phyloP scores from a whole-genome alignment of 2,797 vertebrate species.

The Serranus cabrilla region DNA sequence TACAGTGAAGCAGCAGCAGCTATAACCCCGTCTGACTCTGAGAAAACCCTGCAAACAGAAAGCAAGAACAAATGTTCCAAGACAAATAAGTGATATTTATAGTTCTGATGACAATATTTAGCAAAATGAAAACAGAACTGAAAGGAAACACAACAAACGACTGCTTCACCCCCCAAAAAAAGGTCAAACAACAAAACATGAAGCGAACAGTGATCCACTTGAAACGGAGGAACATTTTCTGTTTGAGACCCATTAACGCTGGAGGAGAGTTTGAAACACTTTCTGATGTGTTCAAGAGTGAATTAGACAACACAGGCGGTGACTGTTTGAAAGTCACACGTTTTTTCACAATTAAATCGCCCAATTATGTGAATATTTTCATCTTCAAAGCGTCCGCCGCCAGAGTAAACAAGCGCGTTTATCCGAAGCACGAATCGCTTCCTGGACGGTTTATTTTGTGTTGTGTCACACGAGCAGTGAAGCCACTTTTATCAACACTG shows the following conservation, averaged over 20 bases:
- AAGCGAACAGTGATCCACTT: neutral
- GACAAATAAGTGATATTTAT: slow-evolving; percentile 6
- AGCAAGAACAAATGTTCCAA: slow-evolving; percentile 27
- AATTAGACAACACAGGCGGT: slow-evolving; percentile 14
- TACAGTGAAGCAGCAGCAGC: slow-evolving; percentile 1
- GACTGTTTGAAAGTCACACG: slow-evolving; percentile 24
- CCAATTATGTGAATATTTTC: slow-evolving; percentile 33
- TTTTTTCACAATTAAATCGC: slow-evolving; percentile 32
- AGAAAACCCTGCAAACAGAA: neutral
- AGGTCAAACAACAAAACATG: slow-evolving; percentile 1
- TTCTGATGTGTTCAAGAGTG: neutral
- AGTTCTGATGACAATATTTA: slow-evolving; percentile 10
- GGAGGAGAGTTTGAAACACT: neutral
- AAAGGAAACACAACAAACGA: neutral
- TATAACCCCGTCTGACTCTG: slow-evolving; percentile 11
- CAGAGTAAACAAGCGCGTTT: slow-evolving; percentile 49
- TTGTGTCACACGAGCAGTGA: slow-evolving; percentile 21
- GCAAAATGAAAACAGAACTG: neutral
- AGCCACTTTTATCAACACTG: slow-evolving; percentile 16
- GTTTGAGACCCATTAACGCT: slow-evolving; percentile 1
- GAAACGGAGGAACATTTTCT: slow-evolving; percentile 21
- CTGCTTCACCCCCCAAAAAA: neutral
- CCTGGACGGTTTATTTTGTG: slow-evolving; percentile 10
- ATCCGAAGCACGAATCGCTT: neutral
- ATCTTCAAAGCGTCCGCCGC: slow-evolving; percentile 29